Evolutionary conservation across 1,140 invertebrate species (phyloP).

Genomic region (Papilio polytes): DNA sequence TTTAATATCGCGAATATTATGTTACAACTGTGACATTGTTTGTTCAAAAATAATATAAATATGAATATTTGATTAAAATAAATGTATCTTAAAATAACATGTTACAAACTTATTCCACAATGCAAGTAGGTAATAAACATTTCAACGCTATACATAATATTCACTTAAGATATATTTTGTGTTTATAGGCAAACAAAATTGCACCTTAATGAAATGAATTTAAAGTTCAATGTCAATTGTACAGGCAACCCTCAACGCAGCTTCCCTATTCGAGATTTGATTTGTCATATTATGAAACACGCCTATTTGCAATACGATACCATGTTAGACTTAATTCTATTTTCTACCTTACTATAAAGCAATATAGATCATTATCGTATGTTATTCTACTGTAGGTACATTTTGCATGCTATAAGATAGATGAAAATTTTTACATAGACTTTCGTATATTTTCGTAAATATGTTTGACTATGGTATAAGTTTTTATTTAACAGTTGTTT

Average conservation of each 20-base stretch:
- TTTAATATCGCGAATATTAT: conserved; percentile 21
- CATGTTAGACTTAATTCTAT: background rate
- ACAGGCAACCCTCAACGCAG: conserved; percentile 42
- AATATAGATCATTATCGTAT: background rate
- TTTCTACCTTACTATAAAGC: conserved; percentile 17
- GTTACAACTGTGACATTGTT: background rate
- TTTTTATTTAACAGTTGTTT: background rate
- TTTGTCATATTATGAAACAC: conserved; percentile 55
- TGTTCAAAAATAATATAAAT: background rate
- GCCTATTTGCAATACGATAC: conserved; percentile 44
- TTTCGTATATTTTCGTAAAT: background rate
- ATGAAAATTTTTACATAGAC: background rate
- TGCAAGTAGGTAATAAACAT: conserved; percentile 2
- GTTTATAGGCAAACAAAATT: conserved; percentile 6
- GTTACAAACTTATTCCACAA: background rate
- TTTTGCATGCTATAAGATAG: background rate
- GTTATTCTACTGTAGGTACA: background rate
- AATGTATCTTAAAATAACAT: no score
- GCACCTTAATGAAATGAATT: background rate
- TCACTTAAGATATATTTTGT: background rate
- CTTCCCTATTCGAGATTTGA: conserved; percentile 57
- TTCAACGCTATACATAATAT: conserved; percentile 1
- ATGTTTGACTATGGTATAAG: background rate
- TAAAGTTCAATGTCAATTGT: conserved; percentile 13
- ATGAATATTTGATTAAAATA: no score